Evolutionary conservation across 2,888 invertebrate species (phyloP), one percentile per base, ranked within the genome.

Genomic region (Pimpla rufipes): DNA sequence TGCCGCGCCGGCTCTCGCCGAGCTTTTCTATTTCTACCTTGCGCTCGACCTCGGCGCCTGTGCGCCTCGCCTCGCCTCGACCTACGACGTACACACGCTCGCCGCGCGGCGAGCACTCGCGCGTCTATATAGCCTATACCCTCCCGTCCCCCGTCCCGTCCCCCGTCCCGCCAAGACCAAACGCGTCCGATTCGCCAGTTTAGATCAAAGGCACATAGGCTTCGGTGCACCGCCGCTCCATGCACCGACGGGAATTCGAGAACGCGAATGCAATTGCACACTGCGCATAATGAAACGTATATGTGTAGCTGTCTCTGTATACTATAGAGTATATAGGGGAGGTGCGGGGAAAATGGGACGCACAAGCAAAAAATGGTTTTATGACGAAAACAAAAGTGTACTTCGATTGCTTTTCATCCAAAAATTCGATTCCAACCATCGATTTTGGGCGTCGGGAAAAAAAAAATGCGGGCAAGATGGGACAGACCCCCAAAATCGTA

Each of bases 11-110:
- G 57, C 70, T 23, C 76, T 57, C 57, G n/a, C 35, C 37, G 77
- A 81, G 81, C 81, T 81, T 81, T 81, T 78, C 81, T 78, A 81
- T 81, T 81, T 81, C 81, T 81, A 81, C 77, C 77, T 81, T 78
- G 77, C 37, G 73, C 77, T 40, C 81, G 81, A 78, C 77, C 77
- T 78, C 77, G 81, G 73, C 77, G 81, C 77, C 81, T 77, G 76
- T 74, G 50, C 35, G 21, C 52, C 23, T 67, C 47, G 59, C 75
- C 77, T 45, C 68, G 45, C 79, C 47, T 59, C 79, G 45, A 57
- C 67, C 73, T 67, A 47, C 57, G 76, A 37, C 47, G 64, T 18
- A 62, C 37, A 50, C 35, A 57, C 59, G 45, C 7, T n/a, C 29
- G 29, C 2, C 29, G 29, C 29, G 29, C 2, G 3, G 3, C 29